A percentile compares a stretch with the other conserved stretches of the same genome.
Evolutionary conservation across 2,888 invertebrate species (phyloP).

Genomic region (Mellilla xanthometata): DNA sequence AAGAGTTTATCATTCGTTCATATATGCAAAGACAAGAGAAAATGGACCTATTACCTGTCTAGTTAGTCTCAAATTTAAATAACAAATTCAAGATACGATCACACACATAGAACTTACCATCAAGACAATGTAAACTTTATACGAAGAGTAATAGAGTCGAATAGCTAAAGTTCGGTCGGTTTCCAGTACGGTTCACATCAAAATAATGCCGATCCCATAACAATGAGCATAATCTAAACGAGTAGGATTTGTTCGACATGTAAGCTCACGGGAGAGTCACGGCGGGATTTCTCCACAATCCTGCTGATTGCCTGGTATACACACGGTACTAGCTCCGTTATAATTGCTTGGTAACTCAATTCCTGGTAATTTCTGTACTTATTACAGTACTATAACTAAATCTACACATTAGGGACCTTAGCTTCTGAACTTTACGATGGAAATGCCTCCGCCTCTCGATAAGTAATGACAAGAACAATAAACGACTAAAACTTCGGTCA

Average conservation of each 20-base stretch:
- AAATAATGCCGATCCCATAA: constrained; percentile 43
- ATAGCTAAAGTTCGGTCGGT: constrained; percentile 4
- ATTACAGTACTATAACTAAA: no score
- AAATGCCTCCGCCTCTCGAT: no score
- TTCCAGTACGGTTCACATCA: constrained; percentile 20
- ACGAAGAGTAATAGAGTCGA: background rate
- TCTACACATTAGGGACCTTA: no score
- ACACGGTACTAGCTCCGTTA: constrained; percentile 12
- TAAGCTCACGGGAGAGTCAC: constrained; percentile 37
- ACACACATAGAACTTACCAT: background rate
- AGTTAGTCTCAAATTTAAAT: constrained; percentile 32
- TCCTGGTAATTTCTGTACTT: no score
- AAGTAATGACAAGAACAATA: no score
- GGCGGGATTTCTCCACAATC: constrained; percentile 33
- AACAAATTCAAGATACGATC: constrained; percentile 8
- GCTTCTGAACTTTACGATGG: no score
- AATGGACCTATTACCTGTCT: constrained; percentile 28
- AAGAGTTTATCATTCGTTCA: no score
- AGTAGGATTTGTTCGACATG: constrained; percentile 54
- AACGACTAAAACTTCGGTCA: no score
- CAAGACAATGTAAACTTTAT: constrained; percentile 5
- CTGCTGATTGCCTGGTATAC: constrained; percentile 36
- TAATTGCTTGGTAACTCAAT: constrained; percentile 5
- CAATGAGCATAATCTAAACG: constrained; percentile 63
- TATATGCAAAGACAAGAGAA: constrained; percentile 20